A percentile compares a stretch with the other conserved stretches of the same genome.
These are phyloP conservation scores for Tromatobia lineatoria DNA, from an alignment of 2,888 invertebrate genomes.

Conservation along the genomic window DNA sequence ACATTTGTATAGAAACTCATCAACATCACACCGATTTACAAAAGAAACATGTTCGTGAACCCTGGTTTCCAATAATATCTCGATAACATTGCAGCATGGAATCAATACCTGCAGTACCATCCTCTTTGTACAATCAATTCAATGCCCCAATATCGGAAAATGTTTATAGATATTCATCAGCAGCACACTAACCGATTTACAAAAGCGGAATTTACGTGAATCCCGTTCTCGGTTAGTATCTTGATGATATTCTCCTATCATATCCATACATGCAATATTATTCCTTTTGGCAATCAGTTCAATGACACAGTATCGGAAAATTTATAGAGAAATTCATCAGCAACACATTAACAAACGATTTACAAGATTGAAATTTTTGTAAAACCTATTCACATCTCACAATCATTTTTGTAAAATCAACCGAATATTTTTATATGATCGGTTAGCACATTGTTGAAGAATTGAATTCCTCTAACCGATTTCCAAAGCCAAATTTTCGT, in stretches of 20 bases:
- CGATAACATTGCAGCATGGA: background rate
- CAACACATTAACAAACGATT: background rate
- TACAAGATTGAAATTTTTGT: background rate
- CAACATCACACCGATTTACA: conserved; percentile 16
- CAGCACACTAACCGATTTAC: background rate
- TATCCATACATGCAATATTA: background rate
- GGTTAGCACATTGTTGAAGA: no score
- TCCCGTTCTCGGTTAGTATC: background rate
- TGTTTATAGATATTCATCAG: background rate
- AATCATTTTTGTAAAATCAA: no score
- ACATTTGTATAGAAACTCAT: background rate
- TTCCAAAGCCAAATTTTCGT: background rate
- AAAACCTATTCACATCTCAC: no score
- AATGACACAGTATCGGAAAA: no score
- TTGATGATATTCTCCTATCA: background rate
- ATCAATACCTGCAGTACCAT: background rate
- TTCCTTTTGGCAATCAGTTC: background rate
- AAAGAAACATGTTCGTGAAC: background rate
- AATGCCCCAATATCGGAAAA: background rate
- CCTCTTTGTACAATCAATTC: background rate
- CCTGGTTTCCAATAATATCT: background rate
- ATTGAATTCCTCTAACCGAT: no score
- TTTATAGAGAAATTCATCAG: background rate
- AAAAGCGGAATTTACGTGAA: background rate
- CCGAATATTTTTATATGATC: no score